Evolutionary conservation across 2,888 invertebrate species (phyloP), one percentile per base, ranked within the genome.

Genomic region (Taenaris catops): DNA sequence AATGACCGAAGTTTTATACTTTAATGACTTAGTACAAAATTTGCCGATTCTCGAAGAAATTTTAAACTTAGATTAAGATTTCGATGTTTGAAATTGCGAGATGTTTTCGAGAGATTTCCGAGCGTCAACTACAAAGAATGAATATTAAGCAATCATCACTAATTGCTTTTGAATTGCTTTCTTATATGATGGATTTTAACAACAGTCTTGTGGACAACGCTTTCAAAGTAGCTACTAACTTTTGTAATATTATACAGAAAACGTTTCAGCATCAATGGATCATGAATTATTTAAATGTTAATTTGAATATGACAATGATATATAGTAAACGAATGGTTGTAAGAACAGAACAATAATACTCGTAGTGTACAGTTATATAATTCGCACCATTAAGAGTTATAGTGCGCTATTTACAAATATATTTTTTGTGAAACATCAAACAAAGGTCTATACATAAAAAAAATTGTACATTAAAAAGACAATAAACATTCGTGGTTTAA

Each of bases 1-100:
- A 86, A 86, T 86, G 83, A 83, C 84, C 80, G 75, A 86, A 86
- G 78, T 86, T 86, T 84, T 75, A 81, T 81, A 84, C 86, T 86
- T 86, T 86, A 84, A 86, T 86, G 86, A 86, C 86, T 86, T 86
- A 86, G 83, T 86, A 79, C 78, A 74, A 84, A 86, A 81, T 83
- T 83, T 69, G 83, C 79, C 75, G 86, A 86, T 84, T 80, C 73
- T 63, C 78, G 65, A 73, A 81, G 78, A 84, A 83, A 80, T 80
- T 83, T 84, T 86, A 84, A 86, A 86, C 86, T 84, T 83, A 83
- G 83, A 83, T 84, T 86, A 84, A 83, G 81, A 84, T 81, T 83
- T 73, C 68, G 74, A 80, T 71, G 80, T 81, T 79, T 71, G 66
- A 73, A 79, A 76, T 70, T 70, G 69, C 60, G 68, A 70, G 71